Evolutionary conservation across 2,113 vertebrate genomes (phyloP).

Genomic region (Corvus hawaiiensis): DNA sequence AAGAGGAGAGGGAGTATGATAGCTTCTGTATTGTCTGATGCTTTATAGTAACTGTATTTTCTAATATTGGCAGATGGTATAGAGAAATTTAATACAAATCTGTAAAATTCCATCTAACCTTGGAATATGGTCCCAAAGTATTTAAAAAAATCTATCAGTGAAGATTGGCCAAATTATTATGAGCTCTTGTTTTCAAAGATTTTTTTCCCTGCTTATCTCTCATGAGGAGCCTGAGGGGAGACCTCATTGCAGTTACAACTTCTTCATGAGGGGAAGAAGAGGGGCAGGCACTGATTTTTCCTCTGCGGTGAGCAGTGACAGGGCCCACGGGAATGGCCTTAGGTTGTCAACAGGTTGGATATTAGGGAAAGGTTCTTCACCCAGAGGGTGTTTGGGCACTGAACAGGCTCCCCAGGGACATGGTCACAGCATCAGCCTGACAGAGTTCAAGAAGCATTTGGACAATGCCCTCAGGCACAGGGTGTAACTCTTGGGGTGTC

Average conservation of each 20-base stretch:
- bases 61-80: not conserved
- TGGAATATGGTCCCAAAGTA: not conserved
- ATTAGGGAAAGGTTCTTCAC: not conserved
- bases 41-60: not conserved
- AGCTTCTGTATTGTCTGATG: not conserved
- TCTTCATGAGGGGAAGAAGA: not conserved
- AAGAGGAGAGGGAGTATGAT: not conserved
- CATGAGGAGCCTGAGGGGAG: not conserved
- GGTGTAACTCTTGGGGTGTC: not conserved
- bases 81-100: not conserved
- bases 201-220: not conserved
- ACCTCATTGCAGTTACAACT: not conserved
- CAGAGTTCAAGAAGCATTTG: not conserved
- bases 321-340: not conserved
- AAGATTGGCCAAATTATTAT: not conserved
- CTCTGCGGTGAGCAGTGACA: not conserved
- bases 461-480: not conserved
- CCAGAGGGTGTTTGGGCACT: not conserved
- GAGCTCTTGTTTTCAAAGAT: not conserved
- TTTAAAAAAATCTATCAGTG: not conserved
- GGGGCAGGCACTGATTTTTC: not conserved
- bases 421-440: not conserved
- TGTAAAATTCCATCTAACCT: not conserved
- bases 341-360: not conserved
- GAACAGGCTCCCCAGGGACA: not conserved